Evolutionary conservation across 2,888 invertebrate species (phyloP).

Genomic region (Rugalucina vietnamica): DNA sequence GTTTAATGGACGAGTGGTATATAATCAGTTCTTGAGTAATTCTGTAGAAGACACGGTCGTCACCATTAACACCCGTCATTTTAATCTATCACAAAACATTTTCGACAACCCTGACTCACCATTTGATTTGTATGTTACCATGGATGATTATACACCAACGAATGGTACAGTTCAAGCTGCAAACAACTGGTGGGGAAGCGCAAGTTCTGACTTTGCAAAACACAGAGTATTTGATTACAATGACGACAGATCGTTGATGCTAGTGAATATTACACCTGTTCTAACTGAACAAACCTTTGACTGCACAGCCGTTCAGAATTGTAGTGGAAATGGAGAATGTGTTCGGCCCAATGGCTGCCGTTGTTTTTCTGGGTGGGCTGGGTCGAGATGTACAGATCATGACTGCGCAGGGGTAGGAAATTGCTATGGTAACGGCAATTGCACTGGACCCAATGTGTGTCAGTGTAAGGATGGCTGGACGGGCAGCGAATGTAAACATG

Average conservation of each 20-base stretch:
- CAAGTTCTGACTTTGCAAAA: constrained; percentile 7
- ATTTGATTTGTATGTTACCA: constrained; percentile 41
- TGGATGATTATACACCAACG: constrained; percentile 30
- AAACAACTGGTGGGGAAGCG: constrained; percentile 63
- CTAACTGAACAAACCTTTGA: constrained; percentile 46
- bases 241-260: constrained; percentile 27
- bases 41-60: constrained; percentile 17
- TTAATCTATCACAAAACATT: constrained; percentile 53
- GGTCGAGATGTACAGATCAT: constrained; percentile 42
- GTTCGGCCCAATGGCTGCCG: constrained; percentile 53
- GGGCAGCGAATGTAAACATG: constrained; percentile 48
- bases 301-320: constrained; percentile 51
- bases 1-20: constrained; percentile 37
- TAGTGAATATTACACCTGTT: constrained; percentile 42
- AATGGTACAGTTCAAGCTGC: constrained; percentile 27
- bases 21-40: constrained; percentile 41
- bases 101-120: constrained; percentile 54
- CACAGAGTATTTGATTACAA: constrained; percentile 40
- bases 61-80: constrained; percentile 8
- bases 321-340: constrained; percentile 56
- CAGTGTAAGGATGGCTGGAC: constrained; percentile 61
- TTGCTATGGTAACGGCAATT: constrained; percentile 62
- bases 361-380: constrained; percentile 56
- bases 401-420: constrained; percentile 54
- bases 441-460: constrained; percentile 65